Base-by-base conservation (phyloP, 2,797 vertebrate species). In the Galagoides demidoff region DNA sequence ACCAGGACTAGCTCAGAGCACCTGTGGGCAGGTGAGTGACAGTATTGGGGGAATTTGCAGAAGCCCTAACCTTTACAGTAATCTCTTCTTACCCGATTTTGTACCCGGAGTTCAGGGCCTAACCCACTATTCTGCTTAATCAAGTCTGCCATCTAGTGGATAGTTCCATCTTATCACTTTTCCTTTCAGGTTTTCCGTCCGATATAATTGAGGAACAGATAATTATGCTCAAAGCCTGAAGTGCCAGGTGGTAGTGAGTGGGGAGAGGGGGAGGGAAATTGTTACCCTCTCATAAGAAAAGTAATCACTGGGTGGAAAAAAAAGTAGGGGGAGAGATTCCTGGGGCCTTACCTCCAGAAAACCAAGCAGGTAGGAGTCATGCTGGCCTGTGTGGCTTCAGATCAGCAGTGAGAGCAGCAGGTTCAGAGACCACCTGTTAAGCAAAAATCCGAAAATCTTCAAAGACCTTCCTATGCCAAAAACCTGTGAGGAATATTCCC, bases 91-190 rank as follows among this genome's bases (percentile, higher is more conserved):
- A 23, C 64, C 93, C 63, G 93, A 31, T 93, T 96, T 88, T 9
- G 89, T 87, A 45, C 57, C 27, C 22, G 0, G 12, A 20, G 43
- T 52, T 63, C 74, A 7, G 20, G 8, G 59, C 3, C 59, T 91
- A 27, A 43, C 3, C 9, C 11, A 29, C 7, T 5, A 66, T 92
- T 98, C 98, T 97, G 92, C 97, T 98, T 98, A 95, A 97, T 96
- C 98, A 98, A 98, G 96, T 98, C 98, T 98, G 98, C 98, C 98
- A 98, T 97, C 98, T 98, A 98, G 98, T 93, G 98, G 97, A 57
- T 92, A n/a, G 1, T 22, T 39, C 31, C 77, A 76, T 52, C 85
- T 61, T 23, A 8, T 43, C 13, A 0, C 57, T 78, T 22, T 25
- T 90, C 25, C 22, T 34, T 7, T 4, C 0, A 0, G 17, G 17